Evolutionary conservation across 2,113 vertebrate genomes (phyloP), one percentile per base, ranked within the genome.

Genomic region (Actenoides lindsayi): DNA sequence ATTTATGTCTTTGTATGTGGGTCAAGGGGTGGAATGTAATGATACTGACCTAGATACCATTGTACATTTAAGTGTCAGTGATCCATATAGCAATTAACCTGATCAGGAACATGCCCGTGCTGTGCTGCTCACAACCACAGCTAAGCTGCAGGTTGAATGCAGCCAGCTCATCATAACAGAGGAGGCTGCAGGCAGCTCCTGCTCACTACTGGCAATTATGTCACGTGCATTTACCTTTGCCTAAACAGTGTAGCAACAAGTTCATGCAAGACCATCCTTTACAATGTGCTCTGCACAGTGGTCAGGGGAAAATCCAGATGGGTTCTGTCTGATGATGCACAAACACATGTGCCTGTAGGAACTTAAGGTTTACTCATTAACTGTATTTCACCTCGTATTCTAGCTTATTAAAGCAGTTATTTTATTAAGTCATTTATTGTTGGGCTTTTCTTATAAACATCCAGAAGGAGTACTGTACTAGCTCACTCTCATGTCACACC

Each of bases 161-260:
- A 62, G 24, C 21, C 59, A 37, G 15, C 4, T 33, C 35, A 16
- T 9, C 2, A 0, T 15, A 56, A 12, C 12, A 74, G 64, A 41
- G 64, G 23, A 37, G 6, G 24, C 42, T 17, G 25, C 15, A 17
- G 37, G 25, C 8, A 65, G 15, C 16, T 65, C 31, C 25, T 20
- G 12, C 28, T 46, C 2, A 0, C 4, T 63, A 28, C 48, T 1
- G 2, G 41, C 1, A 4, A 37, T 46, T 28, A n/a, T 2, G 5
- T 10, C 39, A 37, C 13, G 13, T 51, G 6, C 3, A 3, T 44
- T 37, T 50, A 15, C 25, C 6, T 48, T 68, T 54, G 14, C 27
- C 33, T 62, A 27, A 53, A 15, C 15, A 37, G 27, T 15, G 11
- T 27, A 77, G 51, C 20, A 42, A 6, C 19, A 50, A 57, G 11